Evolutionary conservation across 2,113 vertebrate genomes (phyloP), one percentile per base, ranked within the genome.

Genomic region (Zosterops pallidus): DNA sequence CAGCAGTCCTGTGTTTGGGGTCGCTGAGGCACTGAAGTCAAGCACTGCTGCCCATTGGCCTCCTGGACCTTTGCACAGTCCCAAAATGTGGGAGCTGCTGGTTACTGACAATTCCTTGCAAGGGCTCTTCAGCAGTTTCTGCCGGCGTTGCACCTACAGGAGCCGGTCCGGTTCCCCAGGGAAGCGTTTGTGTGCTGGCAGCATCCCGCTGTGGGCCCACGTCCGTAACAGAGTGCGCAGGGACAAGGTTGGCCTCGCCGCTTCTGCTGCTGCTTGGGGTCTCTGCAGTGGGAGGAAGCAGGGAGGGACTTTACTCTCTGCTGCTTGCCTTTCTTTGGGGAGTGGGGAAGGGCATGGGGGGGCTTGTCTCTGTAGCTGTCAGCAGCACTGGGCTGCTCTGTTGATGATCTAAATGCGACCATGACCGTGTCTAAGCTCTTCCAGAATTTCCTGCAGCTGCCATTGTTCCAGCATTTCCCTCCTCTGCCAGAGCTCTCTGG

Each of bases 161-260:
- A 92, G 14, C 86, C 60, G 17, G 20, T 80, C 57, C 7, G 11
- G 6, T 25, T 79, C 55, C 0, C 5, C 89, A 3, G 83, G 97
- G 12, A 95, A 71, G 57, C 86, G 2, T 0, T 26, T 62, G 46
- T 91, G 91, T 77, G 57, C 80, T 5, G 60, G 76, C 33, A 84
- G 94, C 76, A 26, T 62, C 39, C 26, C 92, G 1, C 92, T 97
- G 65, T 98, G 97, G 97, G 91, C 92, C 55, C 83, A 86, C 11
- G 9, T 97, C 77, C 82, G 92, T 18, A 78, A 49, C 92, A 92
- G 81, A 87, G 35, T n/a, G 85, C 77, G 35, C 92, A 92, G 86
- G 76, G 95, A 95, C 26, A 97, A 98, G 98, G 97, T 98, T 83
- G 95, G 97, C 95, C 16, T 59, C 6, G 4, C 22, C 25, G 8